Evolutionary conservation across 2,797 vertebrate genomes (phyloP), one percentile per base, ranked within the genome.

Genomic region (Lepus oiostolus): DNA sequence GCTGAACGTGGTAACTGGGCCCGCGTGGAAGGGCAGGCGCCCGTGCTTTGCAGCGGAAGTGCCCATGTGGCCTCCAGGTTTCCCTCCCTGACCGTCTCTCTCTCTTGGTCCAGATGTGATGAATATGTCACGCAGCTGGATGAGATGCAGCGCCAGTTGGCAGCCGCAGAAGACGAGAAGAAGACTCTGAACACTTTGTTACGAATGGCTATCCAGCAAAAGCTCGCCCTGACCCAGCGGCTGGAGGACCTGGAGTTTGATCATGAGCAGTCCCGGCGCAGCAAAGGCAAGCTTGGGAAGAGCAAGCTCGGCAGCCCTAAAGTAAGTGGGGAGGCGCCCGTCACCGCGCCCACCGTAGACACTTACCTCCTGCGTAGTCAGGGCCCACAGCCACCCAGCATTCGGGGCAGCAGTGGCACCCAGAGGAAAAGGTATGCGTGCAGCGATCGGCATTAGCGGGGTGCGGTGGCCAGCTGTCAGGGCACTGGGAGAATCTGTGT

Each of bases 201-300:
- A 85, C 99, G 99, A 85, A 99, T 99, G 99, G 99, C 99, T 68
- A 99, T 99, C 97, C 99, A 99, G 98, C 99, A 99, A 98, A 99
- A 99, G 97, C 98, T 99, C 97, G 99, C 99, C 65, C 98, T 99
- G 92, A 99, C 99, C 16, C 99, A 99, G 96, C 98, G 99, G 6
- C 98, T 99, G 97, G 99, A 99, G 98, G 99, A 99, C 97, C 99
- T 99, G 98, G 99, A 99, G 98, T 99, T 99, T 54, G 99, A 99
- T 98, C 98, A 99, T 0, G 99, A 99, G 99, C 99, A 99, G 98
- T 99, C 98, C 65, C 97, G 99, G 96, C 99, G 99, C 58, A 99
- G 98, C 97, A 99, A 99, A 87, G 98, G 99, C 97, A 99, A 99
- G 98, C 98, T 99, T 93, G 98, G 99, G 97, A 99, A 98, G 98